Conservation (phyloP, 2,888 invertebrate genomes). For the Hypsopygia costalis region DNA sequence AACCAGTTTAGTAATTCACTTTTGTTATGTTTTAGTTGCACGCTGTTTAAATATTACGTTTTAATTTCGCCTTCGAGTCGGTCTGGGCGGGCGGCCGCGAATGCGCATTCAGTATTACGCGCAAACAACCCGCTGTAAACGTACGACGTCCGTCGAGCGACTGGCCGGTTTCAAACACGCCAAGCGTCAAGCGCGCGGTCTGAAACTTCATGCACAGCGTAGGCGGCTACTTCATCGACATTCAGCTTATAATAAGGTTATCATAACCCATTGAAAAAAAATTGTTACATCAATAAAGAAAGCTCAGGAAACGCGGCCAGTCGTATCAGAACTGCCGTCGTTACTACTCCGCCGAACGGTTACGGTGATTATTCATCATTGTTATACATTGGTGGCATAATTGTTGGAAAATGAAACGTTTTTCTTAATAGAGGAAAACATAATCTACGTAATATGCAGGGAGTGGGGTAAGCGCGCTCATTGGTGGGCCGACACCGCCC, state of each 20-base stretch:
- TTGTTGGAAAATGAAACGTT: slow-evolving; percentile 32
- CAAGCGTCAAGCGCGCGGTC: slow-evolving; percentile 29
- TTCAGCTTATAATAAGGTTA: slow-evolving; percentile 9
- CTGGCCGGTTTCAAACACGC: slow-evolving; percentile 35
- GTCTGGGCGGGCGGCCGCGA: slow-evolving; percentile 37
- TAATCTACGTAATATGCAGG: slow-evolving; percentile 47
- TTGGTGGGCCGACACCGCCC: slow-evolving; percentile 57
- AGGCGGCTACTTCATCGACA: slow-evolving; percentile 11
- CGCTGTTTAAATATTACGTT: slow-evolving; percentile 15
- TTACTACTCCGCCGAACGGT: slow-evolving; percentile 7
- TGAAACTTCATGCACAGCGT: slow-evolving; percentile 9
- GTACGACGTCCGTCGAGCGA: slow-evolving; percentile 39
- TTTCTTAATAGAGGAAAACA: slow-evolving; percentile 52
- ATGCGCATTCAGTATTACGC: slow-evolving; percentile 25
- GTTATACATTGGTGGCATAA: slow-evolving; percentile 16
- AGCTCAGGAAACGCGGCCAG: slow-evolving; percentile 1
- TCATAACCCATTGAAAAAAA: slow-evolving; percentile 10
- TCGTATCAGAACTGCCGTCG: slow-evolving; percentile 4
- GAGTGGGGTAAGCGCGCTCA: slow-evolving; percentile 67
- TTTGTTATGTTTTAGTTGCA: background rate
- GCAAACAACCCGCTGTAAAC: slow-evolving; percentile 35
- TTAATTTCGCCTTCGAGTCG: slow-evolving; percentile 20
- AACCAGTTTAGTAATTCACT: background rate
- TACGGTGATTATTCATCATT: slow-evolving; percentile 4
- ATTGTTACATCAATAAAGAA: slow-evolving; percentile 2